Percentiles rank a stretch among this genome's conserved stretches.
Evolutionary conservation across 2,888 invertebrate species (phyloP).

Genomic region (Lochmaea capreae): DNA sequence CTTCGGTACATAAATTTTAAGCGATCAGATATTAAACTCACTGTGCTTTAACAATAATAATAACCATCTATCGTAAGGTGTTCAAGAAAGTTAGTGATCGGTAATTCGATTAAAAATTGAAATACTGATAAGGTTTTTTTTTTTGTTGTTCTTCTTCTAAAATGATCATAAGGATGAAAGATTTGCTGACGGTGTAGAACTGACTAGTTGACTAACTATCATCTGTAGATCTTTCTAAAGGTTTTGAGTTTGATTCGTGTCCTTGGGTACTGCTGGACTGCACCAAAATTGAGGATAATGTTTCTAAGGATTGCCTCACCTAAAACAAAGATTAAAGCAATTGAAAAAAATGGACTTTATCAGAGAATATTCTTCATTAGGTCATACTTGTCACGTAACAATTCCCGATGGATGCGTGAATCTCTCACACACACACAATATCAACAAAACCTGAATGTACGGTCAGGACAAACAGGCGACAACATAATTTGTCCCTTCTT

Average conservation of each 20-base stretch:
- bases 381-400: too few species aligned
- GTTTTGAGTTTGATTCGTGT: constrained; percentile 36
- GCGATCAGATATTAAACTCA: constrained; percentile 24
- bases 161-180: constrained; percentile 6
- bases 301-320: constrained; percentile 85
- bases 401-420: too few species aligned
- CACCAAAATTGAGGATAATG: constrained; percentile 75
- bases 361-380: too few species aligned
- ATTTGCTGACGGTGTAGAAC: constrained; percentile 14
- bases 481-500: too few species aligned
- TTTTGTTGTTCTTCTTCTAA: background rate
- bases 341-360: too few species aligned
- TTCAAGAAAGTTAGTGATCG: constrained; percentile 13
- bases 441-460: too few species aligned
- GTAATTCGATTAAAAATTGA: constrained; percentile 28
- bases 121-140: constrained; percentile 45
- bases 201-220: constrained; percentile 42
- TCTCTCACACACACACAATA: too few species aligned
- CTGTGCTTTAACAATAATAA: constrained; percentile 15
- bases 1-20: background rate
- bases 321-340: too few species aligned
- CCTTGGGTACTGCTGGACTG: constrained; percentile 49
- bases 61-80: constrained; percentile 16
- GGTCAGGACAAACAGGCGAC: too few species aligned
- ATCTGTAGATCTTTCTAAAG: constrained; percentile 39